Base-by-base conservation (phyloP, 2,113 vertebrate genomes). In the chimpanzee (Pan troglodytes) region DNA sequence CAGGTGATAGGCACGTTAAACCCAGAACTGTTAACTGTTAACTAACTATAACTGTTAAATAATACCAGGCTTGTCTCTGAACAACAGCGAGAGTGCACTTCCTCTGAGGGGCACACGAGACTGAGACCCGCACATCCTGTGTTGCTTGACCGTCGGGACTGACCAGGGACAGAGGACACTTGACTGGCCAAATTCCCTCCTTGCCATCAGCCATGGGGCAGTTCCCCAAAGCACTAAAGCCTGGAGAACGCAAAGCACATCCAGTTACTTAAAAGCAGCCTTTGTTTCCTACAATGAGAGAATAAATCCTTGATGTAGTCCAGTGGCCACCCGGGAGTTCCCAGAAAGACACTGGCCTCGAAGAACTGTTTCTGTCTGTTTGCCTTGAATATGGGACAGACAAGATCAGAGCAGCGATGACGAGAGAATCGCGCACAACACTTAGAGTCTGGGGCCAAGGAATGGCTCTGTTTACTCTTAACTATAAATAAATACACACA, bases 401-500 rank as follows among this genome's bases (percentile, higher is more conserved):
- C 6, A 40, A 75, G 40, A 43, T 43, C 72, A 43, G 38, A 75
- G 23, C 72, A 75, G 12, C 6, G 3, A 75, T 7, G 3, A 23
- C 3, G 6, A 16, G 61, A 64, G 61, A 64, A 64, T 30, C 2
- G 10, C 5, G 10, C 61, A 27, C 61, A 13, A 30, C 27, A 13
- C 25, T 25, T 61, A 12, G 10, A 6, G 25, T 64, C 61, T 0
- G 40, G 1, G 23, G 40, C 72, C 2, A 1, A 6, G 67, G 17
- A 27, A 75, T 3, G 4, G 72, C 38, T 72, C 13, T 12, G 23
- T 14, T n/a, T 75, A 13, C 38, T 43, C 72, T 43, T 43, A 25
- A 22, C 68, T 20, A 5, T 1, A 10, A 72, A n/a, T 10, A n/a
- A 20, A 43, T 43, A 43, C 43, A 38, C n/a, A 72, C 4, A 22